Evolutionary conservation across 1,140 invertebrate genomes (phyloP).

Genomic region (Philotrypesis tridentata): DNA sequence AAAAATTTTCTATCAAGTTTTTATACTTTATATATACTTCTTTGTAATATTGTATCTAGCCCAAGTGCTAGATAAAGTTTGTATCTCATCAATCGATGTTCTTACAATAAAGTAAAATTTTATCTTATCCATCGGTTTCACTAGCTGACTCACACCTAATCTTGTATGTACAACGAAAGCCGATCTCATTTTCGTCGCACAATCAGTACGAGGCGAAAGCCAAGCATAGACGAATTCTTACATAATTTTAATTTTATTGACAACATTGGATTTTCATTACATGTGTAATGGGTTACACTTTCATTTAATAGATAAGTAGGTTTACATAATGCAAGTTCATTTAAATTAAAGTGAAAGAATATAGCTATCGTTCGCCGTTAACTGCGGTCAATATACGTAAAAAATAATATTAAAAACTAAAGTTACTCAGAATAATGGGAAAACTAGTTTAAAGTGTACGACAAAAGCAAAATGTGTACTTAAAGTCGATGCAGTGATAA

Average conservation of each 20-base stretch:
- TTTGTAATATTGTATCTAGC: conserved; percentile 12
- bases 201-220: neutral
- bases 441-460: neutral
- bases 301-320: conserved; percentile 62
- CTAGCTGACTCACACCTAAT: conserved; percentile 16
- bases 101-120: conserved; percentile 39
- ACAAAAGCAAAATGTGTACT: neutral
- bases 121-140: conserved; percentile 8
- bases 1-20: conserved; percentile 49
- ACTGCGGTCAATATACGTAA: neutral
- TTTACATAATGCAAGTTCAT: conserved; percentile 59
- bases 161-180: neutral
- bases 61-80: conserved; percentile 33
- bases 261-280: conserved; percentile 69
- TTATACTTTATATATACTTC: conserved; percentile 19
- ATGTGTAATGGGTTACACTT: conserved; percentile 65
- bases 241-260: conserved; percentile 63
- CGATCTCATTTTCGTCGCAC: too few relatives aligned
- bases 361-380: neutral
- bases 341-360: conserved; percentile 12
- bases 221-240: conserved; percentile 51
- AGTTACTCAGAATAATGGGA: neutral
- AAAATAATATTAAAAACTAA: neutral
- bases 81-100: conserved; percentile 15
- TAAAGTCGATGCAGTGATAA: neutral